Base-by-base conservation (phyloP, 2,797 vertebrate species). In the Carcharodon carcharias region DNA sequence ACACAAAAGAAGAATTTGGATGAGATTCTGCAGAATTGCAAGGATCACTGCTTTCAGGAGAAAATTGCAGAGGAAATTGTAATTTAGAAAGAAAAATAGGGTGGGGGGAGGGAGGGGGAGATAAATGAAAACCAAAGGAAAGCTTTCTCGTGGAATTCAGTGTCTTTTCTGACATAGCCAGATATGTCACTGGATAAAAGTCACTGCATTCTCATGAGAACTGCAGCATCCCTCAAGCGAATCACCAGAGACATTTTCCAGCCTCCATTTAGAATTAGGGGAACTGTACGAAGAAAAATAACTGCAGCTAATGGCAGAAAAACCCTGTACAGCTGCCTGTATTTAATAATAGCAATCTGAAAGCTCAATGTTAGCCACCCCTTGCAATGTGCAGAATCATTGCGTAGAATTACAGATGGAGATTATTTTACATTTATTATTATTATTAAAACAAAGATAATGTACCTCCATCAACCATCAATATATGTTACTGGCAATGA, bases 291-390 rank as follows among this genome's bases (percentile, higher is more conserved):
- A 56, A 77, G 69, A 8, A 71, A 67, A 95, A 77, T 77, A 54
- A 77, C 45, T 77, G 18, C 69, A 56, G 50, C n/a, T 77, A 95
- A 56, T 77, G 28, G 45, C 94, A 95, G 69, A 2, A 95, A 95
- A 26, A 50, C 26, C 16, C 18, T 2, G 2, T 40, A 94, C 61
- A 63, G 63, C 61, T n/a, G 93, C 23, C 54, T 50, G 23, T 28
- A 50, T 69, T 67, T 67, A 93, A n/a, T 93, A 94, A 94, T 18
- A 40, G 35, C 61, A 63, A 94, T 67, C 93, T 69, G 93, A 69
- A 40, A 50, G 40, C 63, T 45, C 8, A 7, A 28, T 11, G 63
- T 45, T 45, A 11, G 91, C 50, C 87, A 88, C 12, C 50, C 40
- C 56, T 35, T 14, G 87, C 63, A 61, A 61, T 5, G 35, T 61